phyloP scores from a whole-genome alignment of 64 coral and sea anemone genomes.

The Montipora capricornis region DNA sequence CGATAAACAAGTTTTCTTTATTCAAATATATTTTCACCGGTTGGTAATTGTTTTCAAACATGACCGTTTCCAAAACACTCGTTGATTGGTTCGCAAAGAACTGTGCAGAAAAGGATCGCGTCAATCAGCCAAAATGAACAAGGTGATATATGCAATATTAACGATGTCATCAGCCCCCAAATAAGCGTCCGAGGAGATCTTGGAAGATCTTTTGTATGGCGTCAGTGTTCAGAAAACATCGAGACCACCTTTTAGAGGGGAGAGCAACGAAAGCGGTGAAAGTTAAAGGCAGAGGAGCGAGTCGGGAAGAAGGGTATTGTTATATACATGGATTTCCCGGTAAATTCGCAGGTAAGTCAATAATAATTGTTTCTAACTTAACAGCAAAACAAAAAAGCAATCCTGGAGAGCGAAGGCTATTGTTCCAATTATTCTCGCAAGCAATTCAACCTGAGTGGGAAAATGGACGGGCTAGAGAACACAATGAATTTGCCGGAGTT shows the following conservation, averaged over 20 bases:
- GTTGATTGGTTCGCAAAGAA: not conserved
- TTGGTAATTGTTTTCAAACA: slow-evolving; percentile 26
- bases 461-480: too few relatives aligned
- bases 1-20: not conserved
- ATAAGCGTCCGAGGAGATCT: slow-evolving; percentile 16
- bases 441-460: not conserved
- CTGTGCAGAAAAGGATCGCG: slow-evolving; percentile 45
- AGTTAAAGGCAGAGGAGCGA: not conserved
- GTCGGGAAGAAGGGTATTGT: not conserved
- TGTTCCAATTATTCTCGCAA: not conserved
- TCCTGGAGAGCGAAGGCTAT: not conserved
- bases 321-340: slow-evolving; percentile 24
- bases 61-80: not conserved
- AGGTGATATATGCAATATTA: slow-evolving; percentile 61
- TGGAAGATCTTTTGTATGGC: not conserved
- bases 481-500: too few relatives aligned
- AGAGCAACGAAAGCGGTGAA: not conserved
- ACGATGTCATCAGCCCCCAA: slow-evolving; percentile 54
- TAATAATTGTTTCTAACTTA: not conserved
- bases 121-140: slow-evolving; percentile 60
- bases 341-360: not conserved
- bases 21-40: not conserved
- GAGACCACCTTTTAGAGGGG: not conserved
- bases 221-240: not conserved
- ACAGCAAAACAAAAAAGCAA: not conserved